Evolutionary conservation across 2,888 invertebrate genomes (phyloP), one percentile per base, ranked within the genome.

Genomic region (Theodoxus fluviatilis): DNA sequence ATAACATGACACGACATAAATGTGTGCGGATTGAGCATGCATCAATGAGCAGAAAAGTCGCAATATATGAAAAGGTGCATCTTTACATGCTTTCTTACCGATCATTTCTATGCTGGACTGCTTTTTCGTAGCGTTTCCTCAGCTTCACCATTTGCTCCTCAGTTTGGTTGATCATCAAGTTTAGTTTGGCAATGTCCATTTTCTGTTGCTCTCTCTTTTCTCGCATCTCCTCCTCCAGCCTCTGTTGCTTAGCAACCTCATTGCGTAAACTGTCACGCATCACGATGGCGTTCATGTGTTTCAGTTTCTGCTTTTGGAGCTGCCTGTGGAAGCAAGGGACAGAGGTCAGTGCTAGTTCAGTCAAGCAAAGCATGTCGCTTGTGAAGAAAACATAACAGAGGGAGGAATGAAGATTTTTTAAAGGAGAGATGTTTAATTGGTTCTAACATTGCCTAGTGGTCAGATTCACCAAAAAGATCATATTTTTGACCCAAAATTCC

Each of bases 71-170:
- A n/a, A n/a, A n/a, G n/a, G n/a, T n/a, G n/a, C n/a, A n/a, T n/a
- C n/a, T n/a, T n/a, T n/a, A n/a, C n/a, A n/a, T 15, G n/a, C 18
- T 43, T 33, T 35, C 40, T 31, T 67, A 84, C 84, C 85, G 79
- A 74, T 85, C 85, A 75, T 87, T 87, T 69, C 87, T 78, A 66
- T 86, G 82, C 70, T 86, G 83, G 9, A 86, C 84, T 52, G 84
- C 84, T 35, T 82, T 81, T 67, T 87, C 86, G 69, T 86, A 87
- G 70, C 83, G 77, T 68, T 87, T 86, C 67, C 86, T 74, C 31
- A 87, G 79, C 63, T 83, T 81, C 3, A 85, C 85, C 83, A 86
- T 86, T 70, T 85, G 81, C 71, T 87, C 85, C 75, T 87, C 87
- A 0, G 85, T 83, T 65, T 85, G 84, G 77, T 87, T 87, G 69